A percentile compares a stretch with the other conserved stretches of the same genome.
Conservation (phyloP, 2,888 invertebrate species). For the Tortricodes alternella region DNA sequence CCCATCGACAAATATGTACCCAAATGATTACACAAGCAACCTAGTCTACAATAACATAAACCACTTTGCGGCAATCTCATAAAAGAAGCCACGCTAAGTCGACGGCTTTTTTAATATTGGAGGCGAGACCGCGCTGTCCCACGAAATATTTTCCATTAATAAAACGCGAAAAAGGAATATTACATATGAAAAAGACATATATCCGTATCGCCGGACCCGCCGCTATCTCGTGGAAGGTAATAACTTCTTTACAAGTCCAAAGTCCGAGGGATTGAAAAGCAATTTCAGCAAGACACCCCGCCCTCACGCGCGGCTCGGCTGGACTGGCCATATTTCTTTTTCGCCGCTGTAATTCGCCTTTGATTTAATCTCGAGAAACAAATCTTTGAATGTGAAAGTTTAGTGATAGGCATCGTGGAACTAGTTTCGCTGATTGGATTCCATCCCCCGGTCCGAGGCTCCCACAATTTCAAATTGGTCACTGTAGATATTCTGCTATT, state of each 20-base stretch:
- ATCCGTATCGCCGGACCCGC: conserved; percentile 82
- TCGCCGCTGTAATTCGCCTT: conserved; percentile 82
- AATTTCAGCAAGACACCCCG: conserved; percentile 83
- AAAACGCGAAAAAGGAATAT: conserved; percentile 84
- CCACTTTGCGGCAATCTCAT: conserved; percentile 72
- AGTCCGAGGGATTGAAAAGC: conserved; percentile 85
- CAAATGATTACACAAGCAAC: conserved; percentile 12
- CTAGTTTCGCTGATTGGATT: conserved; percentile 81
- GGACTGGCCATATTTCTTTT: conserved; percentile 81
- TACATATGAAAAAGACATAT: conserved; percentile 83
- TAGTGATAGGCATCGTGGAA: conserved; percentile 80
- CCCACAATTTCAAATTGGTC: conserved; percentile 71
- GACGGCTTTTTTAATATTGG: conserved; percentile 76
- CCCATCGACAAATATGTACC: conserved; percentile 2
- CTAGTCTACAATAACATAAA: conserved; percentile 55
- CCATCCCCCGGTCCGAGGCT: conserved; percentile 62
- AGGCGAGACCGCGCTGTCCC: conserved; percentile 77
- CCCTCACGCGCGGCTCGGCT: conserved; percentile 71
- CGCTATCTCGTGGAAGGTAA: conserved; percentile 83
- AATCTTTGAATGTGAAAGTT: conserved; percentile 83
- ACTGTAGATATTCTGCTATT: conserved; percentile 70
- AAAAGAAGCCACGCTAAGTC: conserved; percentile 72
- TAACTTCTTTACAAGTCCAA: conserved; percentile 85
- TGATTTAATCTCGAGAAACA: conserved; percentile 83
- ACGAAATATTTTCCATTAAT: conserved; percentile 83